Evolutionary conservation across 2,888 invertebrate species (phyloP).

Genomic region (Selenia dentaria): DNA sequence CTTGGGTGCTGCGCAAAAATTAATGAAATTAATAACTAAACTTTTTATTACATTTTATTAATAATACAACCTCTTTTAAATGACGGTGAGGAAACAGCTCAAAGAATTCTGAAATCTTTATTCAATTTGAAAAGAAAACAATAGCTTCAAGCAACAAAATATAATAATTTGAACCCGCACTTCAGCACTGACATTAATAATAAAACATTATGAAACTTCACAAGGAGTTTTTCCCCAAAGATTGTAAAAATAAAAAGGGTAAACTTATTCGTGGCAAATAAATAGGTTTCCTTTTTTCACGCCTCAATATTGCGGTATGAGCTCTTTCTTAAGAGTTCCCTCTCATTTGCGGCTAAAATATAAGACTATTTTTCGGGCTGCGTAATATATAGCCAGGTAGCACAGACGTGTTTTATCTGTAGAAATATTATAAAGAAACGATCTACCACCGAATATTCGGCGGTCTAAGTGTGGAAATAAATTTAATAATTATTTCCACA

Average conservation of each 20-base stretch:
- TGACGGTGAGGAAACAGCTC: no score
- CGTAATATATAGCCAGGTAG: slow-evolving; percentile 27
- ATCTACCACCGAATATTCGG: not conserved
- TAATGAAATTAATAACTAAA: no score
- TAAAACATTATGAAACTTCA: slow-evolving; percentile 7
- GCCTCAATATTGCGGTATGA: slow-evolving; percentile 25
- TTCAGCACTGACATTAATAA: slow-evolving; percentile 3
- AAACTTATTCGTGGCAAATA: slow-evolving; percentile 16
- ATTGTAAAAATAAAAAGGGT: slow-evolving; percentile 18
- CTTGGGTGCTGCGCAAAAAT: no score
- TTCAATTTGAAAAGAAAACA: no score
- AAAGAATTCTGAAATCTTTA: no score
- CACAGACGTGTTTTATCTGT: slow-evolving; percentile 19
- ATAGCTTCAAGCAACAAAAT: no score
- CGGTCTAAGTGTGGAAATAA: no score
- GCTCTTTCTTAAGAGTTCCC: slow-evolving; percentile 29
- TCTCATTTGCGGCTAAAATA: slow-evolving; percentile 37
- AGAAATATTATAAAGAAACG: slow-evolving; percentile 9
- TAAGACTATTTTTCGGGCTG: slow-evolving; percentile 30
- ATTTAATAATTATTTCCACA: no score
- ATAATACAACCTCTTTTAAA: no score
- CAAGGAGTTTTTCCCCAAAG: not conserved
- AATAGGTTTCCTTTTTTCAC: slow-evolving; percentile 18
- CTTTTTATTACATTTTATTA: no score
- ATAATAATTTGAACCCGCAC: not conserved